Evolutionary conservation across 1,140 invertebrate species (phyloP), one percentile per base, ranked within the genome.

Genomic region (Heterodera carotae): DNA sequence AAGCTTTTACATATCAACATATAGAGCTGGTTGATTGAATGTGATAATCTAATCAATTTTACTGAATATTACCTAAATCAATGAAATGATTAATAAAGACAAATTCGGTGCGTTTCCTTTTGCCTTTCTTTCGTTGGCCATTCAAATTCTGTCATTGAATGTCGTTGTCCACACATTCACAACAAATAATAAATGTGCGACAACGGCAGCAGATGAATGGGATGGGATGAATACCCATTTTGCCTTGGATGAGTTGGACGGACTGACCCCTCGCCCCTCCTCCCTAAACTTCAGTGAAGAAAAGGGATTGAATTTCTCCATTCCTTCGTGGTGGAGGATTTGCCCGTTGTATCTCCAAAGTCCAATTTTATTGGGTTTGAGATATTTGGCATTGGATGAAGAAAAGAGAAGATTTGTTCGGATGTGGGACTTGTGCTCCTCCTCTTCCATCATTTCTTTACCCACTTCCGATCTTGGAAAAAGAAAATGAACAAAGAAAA

Each of bases 161-260:
- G 48, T 53, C 48, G 48, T 53, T 53, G 48, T 53, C 48, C 48
- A 53, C 48, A 53, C 48, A 39, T 12, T 5, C 48, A 53, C 18
- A 53, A 53, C 48, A 53, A 22, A 53, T 53, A 53, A 53, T 53
- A 53, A 53, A 53, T 53, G 48, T 53, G 48, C 48, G 48, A 53
- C 48, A 53, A 53, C 48, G 48, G 18, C 48, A 18, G 48, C 15
- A 10, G 48, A 53, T 18, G 48, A 53, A 10, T 18, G 48, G 6
- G 39, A 43, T 8, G 6, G 39, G 12, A 53, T 53, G 48, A 53
- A 53, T 53, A 22, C 48, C 48, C 39, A 39, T 8, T 53, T 53
- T 53, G 48, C 48, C 48, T 18, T 15, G 48, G 48, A 18, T 10
- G 48, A 18, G 48, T 53, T 53, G 48, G 48, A 53, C 48, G 48